Base-by-base conservation (phyloP, 2,888 invertebrate genomes). In the Hecatera dysodea region DNA sequence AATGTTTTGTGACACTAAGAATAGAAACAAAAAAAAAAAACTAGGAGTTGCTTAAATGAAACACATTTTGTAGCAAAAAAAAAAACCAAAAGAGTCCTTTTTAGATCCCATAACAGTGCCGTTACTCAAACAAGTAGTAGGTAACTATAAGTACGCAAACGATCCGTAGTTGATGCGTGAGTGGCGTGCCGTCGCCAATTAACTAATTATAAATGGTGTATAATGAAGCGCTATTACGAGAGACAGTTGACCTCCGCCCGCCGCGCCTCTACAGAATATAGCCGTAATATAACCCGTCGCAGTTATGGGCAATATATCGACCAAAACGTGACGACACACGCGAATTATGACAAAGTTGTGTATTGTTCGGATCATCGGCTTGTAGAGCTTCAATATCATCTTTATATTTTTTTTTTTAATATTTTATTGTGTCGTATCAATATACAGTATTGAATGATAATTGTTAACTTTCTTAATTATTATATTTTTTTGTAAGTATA, bases 141-240 rank as follows among this genome's bases (percentile, higher is more conserved):
- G 22, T 22, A 42, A 62, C 7, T 22, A 5, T 11, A 53, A 29
- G 36, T 64, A 36, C 27, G 15, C 19, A 57, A 39, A 57, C 36
- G 44, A 52, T 57, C 39, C 17, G 27, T 57, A 27, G 19, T 60
- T 24, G 48, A 60, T 50, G 55, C 17, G 48, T 55, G 9, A 33
- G 59, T 73, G 27, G 55, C 73, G 67, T 73, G 73, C 33, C 59
- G 59, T 8, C 29, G 29, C 17, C 12, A n/a, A 67, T 55, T 53
- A 48, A 42, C 48, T 67, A 73, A 73, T 74, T 64, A 70, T 61
- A 39, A n/a, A 7, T 42, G 19, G 55, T 44, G 15, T 61, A 50
- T 56, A 59, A 69, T 70, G 44, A 75, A 46, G 7, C 12, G 1
- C 44, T 55, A 70, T 56, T 60, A 60, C 1, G 27, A 42, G 61